Conservation (phyloP, 2,888 invertebrate species). For the Tetragonisca angustula region DNA sequence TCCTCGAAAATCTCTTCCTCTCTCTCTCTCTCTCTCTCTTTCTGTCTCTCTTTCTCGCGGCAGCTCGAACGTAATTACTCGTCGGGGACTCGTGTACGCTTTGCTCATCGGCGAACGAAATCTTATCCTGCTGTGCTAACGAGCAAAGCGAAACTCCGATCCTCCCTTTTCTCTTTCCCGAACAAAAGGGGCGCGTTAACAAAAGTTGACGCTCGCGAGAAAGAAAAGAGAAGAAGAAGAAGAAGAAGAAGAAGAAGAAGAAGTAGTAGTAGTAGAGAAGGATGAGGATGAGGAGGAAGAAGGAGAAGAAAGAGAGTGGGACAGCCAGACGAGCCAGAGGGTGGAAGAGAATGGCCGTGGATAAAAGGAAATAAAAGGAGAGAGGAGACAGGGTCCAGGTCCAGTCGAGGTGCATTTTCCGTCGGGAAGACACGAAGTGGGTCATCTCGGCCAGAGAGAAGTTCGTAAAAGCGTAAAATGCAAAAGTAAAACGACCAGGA, state of each 20-base stretch:
- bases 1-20: too few relatives aligned
- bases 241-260: background rate
- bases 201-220: conserved; percentile 14
- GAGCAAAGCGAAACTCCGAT: conserved; percentile 57
- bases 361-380: conserved; percentile 15
- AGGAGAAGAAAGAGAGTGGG: background rate
- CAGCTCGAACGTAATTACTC: conserved; percentile 57
- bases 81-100: background rate
- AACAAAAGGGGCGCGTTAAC: conserved; percentile 30
- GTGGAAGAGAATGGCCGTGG: too few relatives aligned
- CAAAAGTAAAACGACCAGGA: conserved; percentile 46
- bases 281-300: background rate
- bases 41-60: background rate
- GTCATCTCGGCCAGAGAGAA: conserved; percentile 58
- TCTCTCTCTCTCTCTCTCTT: too few relatives aligned
- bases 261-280: too few relatives aligned
- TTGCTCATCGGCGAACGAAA: conserved; percentile 11
- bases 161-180: conserved; percentile 6
- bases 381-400: conserved; percentile 17
- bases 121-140: conserved; percentile 30
- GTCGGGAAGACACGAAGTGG: conserved; percentile 62
- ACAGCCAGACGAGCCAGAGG: background rate
- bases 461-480: conserved; percentile 67
- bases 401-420: conserved; percentile 40
- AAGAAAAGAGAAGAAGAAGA: background rate